Conservation (phyloP, 2,797 vertebrate genomes). For the Esox lucius region DNA sequence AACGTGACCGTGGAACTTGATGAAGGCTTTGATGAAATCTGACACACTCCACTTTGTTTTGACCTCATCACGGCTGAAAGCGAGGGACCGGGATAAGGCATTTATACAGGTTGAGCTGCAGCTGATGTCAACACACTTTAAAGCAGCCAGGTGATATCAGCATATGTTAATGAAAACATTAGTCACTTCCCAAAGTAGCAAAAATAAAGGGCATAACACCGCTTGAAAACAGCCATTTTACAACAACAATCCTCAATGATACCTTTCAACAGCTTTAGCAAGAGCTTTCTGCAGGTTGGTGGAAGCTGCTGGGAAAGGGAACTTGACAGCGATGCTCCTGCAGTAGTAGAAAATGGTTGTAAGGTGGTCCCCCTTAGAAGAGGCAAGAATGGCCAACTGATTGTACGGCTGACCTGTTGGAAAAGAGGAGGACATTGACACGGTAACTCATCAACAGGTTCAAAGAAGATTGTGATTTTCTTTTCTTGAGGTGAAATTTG, state of each 20-base stretch:
- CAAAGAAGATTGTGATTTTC: background rate
- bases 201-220: background rate
- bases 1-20: constrained; percentile 97
- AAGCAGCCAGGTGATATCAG: background rate
- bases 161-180: background rate
- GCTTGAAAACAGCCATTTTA: background rate
- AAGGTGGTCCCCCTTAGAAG: constrained; percentile 98
- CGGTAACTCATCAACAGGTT: background rate
- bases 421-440: background rate
- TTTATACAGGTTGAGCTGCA: background rate
- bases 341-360: constrained; percentile 99
- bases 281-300: constrained; percentile 99
- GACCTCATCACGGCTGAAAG: constrained; percentile 90
- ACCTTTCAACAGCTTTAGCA: constrained; percentile 99
- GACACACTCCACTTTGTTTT: constrained; percentile 95
- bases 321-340: constrained; percentile 99
- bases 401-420: constrained; percentile 96
- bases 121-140: background rate
- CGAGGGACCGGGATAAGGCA: constrained; percentile 24
- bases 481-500: background rate
- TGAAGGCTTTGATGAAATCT: constrained; percentile 97
- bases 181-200: background rate
- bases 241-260: background rate
- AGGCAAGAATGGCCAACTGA: constrained; percentile 98
- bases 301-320: constrained; percentile 98